Evolutionary conservation across 2,113 vertebrate genomes (phyloP).

Genomic region (Geococcyx californianus): DNA sequence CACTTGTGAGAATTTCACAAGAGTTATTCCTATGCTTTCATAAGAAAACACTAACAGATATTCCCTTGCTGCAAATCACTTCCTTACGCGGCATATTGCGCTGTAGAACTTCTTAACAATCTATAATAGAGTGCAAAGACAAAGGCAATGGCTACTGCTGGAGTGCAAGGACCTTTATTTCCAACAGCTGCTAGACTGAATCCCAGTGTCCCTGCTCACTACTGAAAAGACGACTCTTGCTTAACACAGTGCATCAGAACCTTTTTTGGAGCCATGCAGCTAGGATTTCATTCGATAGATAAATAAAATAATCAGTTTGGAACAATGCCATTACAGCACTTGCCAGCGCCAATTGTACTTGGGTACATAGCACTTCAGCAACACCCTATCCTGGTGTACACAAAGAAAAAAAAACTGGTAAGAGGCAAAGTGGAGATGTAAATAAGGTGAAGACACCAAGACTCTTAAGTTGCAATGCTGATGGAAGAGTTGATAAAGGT

Average conservation of each 20-base stretch:
- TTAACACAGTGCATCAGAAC: background rate
- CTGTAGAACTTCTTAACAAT: background rate
- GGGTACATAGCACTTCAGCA: background rate
- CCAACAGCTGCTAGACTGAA: background rate
- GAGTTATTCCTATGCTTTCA: background rate
- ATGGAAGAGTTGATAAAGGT: background rate
- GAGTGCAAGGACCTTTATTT: background rate
- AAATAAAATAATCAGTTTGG: background rate
- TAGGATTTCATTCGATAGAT: background rate
- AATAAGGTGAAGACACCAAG: background rate
- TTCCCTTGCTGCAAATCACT: background rate
- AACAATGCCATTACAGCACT: background rate
- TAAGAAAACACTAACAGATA: background rate
- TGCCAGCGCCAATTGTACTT: background rate
- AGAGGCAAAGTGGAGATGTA: background rate
- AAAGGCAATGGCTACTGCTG: background rate
- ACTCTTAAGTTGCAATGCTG: background rate
- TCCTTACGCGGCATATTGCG: background rate
- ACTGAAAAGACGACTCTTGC: background rate
- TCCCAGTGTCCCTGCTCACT: background rate
- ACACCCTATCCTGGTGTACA: background rate
- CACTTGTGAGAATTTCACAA: background rate
- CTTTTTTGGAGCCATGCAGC: background rate
- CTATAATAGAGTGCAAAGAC: background rate
- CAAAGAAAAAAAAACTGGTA: background rate